Conservation (phyloP, 2,888 invertebrate genomes). For the Nephrotoma guestfalica region DNA sequence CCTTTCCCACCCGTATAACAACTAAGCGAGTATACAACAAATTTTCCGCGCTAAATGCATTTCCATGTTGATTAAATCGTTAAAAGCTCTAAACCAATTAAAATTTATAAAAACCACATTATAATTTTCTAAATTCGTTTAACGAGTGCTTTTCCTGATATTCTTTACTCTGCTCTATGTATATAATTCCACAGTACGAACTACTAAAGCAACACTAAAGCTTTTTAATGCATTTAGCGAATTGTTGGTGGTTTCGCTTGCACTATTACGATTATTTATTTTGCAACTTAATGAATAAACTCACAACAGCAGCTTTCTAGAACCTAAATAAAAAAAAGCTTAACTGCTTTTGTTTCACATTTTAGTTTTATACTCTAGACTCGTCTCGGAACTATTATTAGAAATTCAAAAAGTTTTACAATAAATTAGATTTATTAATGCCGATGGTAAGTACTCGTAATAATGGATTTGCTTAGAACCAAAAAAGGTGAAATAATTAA, state of each 20-base stretch:
- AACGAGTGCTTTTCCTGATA: not conserved
- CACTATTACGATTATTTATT: not conserved
- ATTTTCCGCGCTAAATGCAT: not conserved
- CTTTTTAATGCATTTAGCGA: not conserved
- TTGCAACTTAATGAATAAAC: not conserved
- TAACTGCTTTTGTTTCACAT: not conserved
- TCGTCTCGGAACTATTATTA: too few species aligned
- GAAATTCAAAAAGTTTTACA: too few species aligned
- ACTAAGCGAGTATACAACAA: not conserved
- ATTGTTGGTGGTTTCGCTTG: not conserved
- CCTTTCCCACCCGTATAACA: not conserved
- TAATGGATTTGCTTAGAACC: too few species aligned
- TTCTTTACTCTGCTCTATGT: not conserved
- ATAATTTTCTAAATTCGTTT: not conserved
- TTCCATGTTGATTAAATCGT: not conserved
- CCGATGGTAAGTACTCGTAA: too few species aligned
- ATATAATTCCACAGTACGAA: not conserved
- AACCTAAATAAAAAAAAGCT: not conserved
- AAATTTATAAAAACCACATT: not conserved
- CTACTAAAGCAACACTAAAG: not conserved
- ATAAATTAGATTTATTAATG: too few species aligned
- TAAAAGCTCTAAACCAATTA: not conserved
- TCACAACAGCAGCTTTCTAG: not conserved
- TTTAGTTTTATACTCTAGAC: too few species aligned
- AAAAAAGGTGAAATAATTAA: too few species aligned